Evolutionary conservation across 1,140 invertebrate species (phyloP).

Genomic region (Drosophila ercepeae): DNA sequence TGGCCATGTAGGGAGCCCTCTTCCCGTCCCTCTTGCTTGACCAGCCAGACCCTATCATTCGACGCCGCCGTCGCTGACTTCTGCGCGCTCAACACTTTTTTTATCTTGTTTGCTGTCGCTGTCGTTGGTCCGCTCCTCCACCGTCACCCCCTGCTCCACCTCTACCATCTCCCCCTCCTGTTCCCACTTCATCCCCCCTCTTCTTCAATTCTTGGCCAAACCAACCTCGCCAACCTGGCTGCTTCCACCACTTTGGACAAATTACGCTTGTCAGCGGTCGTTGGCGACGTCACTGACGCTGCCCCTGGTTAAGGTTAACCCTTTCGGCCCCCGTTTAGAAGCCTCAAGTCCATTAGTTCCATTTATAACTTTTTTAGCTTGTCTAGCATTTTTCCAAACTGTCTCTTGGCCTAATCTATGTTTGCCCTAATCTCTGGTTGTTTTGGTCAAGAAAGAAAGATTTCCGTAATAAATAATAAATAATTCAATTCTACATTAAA

Average conservation of each 20-base stretch:
- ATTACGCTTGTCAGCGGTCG: slow-evolving; percentile 60
- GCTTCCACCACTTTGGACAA: slow-evolving; percentile 59
- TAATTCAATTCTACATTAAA: background rate
- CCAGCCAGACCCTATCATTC: slow-evolving; percentile 35
- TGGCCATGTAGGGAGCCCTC: background rate
- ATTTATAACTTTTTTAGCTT: background rate
- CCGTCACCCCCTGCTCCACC: too few relatives aligned
- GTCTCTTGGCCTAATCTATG: slow-evolving; percentile 6
- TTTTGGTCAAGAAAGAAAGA: background rate
- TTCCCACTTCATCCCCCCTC: too few relatives aligned
- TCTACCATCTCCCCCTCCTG: too few relatives aligned
- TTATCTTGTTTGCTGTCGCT: slow-evolving; percentile 61
- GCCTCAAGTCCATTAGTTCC: slow-evolving; percentile 5
- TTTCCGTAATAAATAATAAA: background rate
- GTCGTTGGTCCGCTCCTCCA: slow-evolving; percentile 17
- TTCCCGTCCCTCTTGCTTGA: slow-evolving; percentile 8
- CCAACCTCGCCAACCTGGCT: slow-evolving; percentile 4
- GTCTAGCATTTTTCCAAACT: background rate
- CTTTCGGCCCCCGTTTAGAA: slow-evolving; percentile 19
- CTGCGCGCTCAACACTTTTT: slow-evolving; percentile 75
- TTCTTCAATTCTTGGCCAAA: slow-evolving; percentile 8
- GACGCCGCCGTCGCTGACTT: slow-evolving; percentile 55
- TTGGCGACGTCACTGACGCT: too few relatives aligned
- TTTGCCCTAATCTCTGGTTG: too few relatives aligned
- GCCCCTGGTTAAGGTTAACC: slow-evolving; percentile 28